phyloP scores from a whole-genome alignment of 1,140 invertebrate species.

The Lethrus apterus region DNA sequence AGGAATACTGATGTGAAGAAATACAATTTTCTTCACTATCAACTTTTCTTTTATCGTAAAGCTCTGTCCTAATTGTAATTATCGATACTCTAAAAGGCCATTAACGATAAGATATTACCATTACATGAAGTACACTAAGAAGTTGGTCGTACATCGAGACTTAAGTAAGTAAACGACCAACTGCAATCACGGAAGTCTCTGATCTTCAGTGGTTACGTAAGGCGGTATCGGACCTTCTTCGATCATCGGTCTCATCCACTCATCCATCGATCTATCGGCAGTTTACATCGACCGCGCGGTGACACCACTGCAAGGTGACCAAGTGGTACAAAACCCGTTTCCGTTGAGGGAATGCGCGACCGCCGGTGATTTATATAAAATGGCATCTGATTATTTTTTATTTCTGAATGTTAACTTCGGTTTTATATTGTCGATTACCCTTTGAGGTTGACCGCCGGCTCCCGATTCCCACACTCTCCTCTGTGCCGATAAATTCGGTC shows the following conservation, averaged over 20 bases:
- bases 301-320: conserved; percentile 23
- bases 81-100: too few relatives aligned
- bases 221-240: too few relatives aligned
- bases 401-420: conserved; percentile 42
- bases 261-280: conserved; percentile 10
- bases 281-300: neutral
- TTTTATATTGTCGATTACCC: conserved; percentile 42
- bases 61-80: too few relatives aligned
- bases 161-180: too few relatives aligned
- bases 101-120: too few relatives aligned
- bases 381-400: conserved; percentile 41
- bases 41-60: too few relatives aligned
- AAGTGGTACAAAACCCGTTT: conserved; percentile 31
- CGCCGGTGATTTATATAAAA: conserved; percentile 39
- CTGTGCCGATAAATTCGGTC: conserved; percentile 9
- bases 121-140: too few relatives aligned
- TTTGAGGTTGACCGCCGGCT: conserved; percentile 36
- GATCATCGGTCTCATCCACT: conserved; percentile 8
- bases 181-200: too few relatives aligned
- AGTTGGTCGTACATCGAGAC: too few relatives aligned
- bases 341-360: conserved; percentile 17
- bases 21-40: too few relatives aligned
- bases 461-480: conserved; percentile 37
- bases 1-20: too few relatives aligned
- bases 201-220: too few relatives aligned